Evolutionary conservation across 2,888 invertebrate genomes (phyloP), one percentile per base, ranked within the genome.

Genomic region (Synanthedon myopaeformis): DNA sequence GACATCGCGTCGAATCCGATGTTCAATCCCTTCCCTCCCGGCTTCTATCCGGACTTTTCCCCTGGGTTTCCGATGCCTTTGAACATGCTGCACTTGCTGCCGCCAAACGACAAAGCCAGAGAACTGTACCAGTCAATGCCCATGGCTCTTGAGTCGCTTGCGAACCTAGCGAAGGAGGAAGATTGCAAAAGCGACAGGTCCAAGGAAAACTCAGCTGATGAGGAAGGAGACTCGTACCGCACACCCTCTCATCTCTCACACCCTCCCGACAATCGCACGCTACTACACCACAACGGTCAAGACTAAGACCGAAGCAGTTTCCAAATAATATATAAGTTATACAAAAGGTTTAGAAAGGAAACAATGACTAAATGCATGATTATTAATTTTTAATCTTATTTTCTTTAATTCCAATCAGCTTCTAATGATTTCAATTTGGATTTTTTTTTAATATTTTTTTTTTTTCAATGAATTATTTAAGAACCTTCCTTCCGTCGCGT

Each of bases 11-110:
- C 91, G 42, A 90, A 91, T 56, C 90, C 91, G 1, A 89, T 93
- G 65, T 93, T 93, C 79, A 93, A 93, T 69, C 93, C 93, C 54
- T 93, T 94, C 73, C 90, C 92, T 61, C 93, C 92, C 63, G 93
- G 92, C 58, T 95, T 95, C 81, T 95, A 94, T 76, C 94, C 94
- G 8, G 95, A 96, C 69, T 95, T 95, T 67, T 89, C 93, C 5
- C 89, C 90, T 5, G 92, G 93, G 14, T 96, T 95, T 70, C 95
- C 95, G 0, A 91, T 96, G 70, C 94, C 94, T 41, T 90, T 96
- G 41, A 93, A 92, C 72, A 95, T 95, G 95, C 89, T 95, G 58
- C 95, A 95, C 73, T 87, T 95, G 55, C 78, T 95, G 68, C 95
- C 95, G 56, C 94, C 94, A 49, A 91, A 90, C 66, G 95, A 95